Conservation (phyloP, 1,140 invertebrate species). For the Drosophila littoralis region DNA sequence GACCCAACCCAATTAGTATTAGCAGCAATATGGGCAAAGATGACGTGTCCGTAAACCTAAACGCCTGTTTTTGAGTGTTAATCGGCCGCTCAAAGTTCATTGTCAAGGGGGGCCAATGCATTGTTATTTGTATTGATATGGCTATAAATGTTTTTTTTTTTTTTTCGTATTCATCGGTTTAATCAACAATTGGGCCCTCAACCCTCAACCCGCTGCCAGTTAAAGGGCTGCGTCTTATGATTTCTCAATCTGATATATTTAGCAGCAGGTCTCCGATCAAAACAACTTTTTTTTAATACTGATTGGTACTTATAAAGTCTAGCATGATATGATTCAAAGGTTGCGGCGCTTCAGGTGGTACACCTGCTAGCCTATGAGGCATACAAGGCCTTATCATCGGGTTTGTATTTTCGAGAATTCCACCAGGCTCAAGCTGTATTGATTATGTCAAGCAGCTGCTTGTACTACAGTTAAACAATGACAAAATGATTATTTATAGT, state of each 20-base stretch:
- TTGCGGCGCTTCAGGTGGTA: neutral
- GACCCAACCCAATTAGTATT: constrained; percentile 10
- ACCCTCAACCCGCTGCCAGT: no score
- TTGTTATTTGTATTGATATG: neutral
- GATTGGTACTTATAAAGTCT: neutral
- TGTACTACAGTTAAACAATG: no score
- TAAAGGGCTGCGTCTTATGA: neutral
- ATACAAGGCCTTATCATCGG: neutral
- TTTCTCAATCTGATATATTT: neutral
- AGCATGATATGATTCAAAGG: neutral
- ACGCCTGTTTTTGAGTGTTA: neutral
- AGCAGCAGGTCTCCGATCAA: neutral
- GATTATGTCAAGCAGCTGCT: neutral
- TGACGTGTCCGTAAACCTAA: constrained; percentile 2
- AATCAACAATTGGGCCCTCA: neutral
- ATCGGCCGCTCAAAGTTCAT: constrained; percentile 16
- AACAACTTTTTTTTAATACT: constrained; percentile 2
- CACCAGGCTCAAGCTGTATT: neutral
- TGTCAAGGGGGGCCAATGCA: neutral
- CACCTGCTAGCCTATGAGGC: neutral
- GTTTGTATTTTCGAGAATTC: neutral
- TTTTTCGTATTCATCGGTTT: neutral
- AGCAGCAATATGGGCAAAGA: neutral
- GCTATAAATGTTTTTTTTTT: neutral
- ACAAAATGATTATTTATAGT: no score